These are phyloP conservation scores for Campopleginae sp. DNA, from an alignment of 2,888 invertebrate genomes.

Conservation along the genomic window DNA sequence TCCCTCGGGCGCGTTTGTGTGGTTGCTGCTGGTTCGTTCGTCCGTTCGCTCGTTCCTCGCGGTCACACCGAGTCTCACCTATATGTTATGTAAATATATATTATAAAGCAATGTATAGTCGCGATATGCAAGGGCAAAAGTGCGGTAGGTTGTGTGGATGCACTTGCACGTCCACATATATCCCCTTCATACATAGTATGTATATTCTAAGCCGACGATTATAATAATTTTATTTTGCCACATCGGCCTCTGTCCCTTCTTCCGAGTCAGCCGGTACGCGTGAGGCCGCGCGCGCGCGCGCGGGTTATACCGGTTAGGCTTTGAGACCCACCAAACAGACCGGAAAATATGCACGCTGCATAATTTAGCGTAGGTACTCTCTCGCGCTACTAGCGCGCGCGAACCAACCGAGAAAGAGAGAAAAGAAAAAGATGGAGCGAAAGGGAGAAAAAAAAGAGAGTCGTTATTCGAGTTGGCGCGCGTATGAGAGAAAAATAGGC, in stretches of 20 bases:
- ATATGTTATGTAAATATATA: conserved; percentile 7
- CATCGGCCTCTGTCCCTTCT: conserved; percentile 71
- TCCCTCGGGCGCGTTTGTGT: conserved; percentile 60
- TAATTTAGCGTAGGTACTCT: conserved; percentile 79
- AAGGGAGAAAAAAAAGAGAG: conserved; percentile 43
- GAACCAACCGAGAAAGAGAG: conserved; percentile 48
- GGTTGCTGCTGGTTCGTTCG: conserved; percentile 59
- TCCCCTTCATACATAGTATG: too few species aligned
- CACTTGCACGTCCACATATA: neutral
- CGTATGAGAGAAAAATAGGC: conserved; percentile 43
- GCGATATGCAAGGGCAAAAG: neutral
- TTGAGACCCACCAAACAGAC: conserved; percentile 83
- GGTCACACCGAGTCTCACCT: conserved; percentile 47
- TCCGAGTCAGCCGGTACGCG: conserved; percentile 78
- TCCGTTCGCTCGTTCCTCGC: conserved; percentile 59
- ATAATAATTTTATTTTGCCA: conserved; percentile 73
- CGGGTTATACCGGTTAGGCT: conserved; percentile 78
- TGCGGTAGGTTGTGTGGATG: neutral
- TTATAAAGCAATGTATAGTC: neutral
- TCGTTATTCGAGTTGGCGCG: conserved; percentile 13
- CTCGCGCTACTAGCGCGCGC: conserved; percentile 67
- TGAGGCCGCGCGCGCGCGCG: conserved; percentile 66
- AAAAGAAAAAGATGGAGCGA: conserved; percentile 38
- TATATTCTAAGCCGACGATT: conserved; percentile 70
- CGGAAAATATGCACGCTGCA: conserved; percentile 84